A percentile compares a stretch with the other conserved stretches of the same genome.
Evolutionary conservation across 2,113 vertebrate genomes (phyloP).

Genomic region (Zapus hudsonius): DNA sequence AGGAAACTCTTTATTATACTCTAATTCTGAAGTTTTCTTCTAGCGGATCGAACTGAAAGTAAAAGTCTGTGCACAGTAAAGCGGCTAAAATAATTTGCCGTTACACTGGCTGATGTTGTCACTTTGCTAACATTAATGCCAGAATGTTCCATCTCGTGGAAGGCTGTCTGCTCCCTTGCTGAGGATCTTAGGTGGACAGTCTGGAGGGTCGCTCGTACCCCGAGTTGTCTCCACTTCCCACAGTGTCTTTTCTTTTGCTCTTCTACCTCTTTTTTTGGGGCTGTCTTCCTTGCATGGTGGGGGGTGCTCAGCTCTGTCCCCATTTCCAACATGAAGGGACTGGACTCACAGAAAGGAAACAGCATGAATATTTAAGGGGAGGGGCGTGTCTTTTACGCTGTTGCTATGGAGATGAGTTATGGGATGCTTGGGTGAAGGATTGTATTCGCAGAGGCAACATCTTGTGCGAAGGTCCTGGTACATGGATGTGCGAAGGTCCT

Average conservation of each 20-base stretch:
- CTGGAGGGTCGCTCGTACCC: not conserved
- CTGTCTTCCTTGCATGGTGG: not conserved
- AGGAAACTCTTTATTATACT: too few relatives aligned
- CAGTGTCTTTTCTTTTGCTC: rapidly evolving
- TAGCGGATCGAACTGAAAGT: too few relatives aligned
- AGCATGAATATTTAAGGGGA: too few relatives aligned
- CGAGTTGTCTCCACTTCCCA: not conserved
- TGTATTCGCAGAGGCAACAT: not conserved
- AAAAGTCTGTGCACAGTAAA: too few relatives aligned
- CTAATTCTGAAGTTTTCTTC: too few relatives aligned
- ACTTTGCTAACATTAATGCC: not conserved
- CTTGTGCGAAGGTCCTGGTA: not conserved
- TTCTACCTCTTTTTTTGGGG: not conserved
- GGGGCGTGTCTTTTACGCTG: rapidly evolving
- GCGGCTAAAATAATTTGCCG: too few relatives aligned
- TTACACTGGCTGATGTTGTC: not conserved
- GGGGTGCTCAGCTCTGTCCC: not conserved
- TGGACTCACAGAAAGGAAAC: rapidly evolving
- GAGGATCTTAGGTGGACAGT: rapidly evolving
- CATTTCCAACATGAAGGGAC: rapidly evolving
- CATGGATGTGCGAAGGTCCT: not conserved
- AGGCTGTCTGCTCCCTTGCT: rapidly evolving
- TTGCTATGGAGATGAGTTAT: not conserved
- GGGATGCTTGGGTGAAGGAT: not conserved
- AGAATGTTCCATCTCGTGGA: rapidly evolving